These are phyloP conservation scores for Phymastichus coffea DNA, from an alignment of 1,140 invertebrate genomes.

Conservation along the genomic window DNA sequence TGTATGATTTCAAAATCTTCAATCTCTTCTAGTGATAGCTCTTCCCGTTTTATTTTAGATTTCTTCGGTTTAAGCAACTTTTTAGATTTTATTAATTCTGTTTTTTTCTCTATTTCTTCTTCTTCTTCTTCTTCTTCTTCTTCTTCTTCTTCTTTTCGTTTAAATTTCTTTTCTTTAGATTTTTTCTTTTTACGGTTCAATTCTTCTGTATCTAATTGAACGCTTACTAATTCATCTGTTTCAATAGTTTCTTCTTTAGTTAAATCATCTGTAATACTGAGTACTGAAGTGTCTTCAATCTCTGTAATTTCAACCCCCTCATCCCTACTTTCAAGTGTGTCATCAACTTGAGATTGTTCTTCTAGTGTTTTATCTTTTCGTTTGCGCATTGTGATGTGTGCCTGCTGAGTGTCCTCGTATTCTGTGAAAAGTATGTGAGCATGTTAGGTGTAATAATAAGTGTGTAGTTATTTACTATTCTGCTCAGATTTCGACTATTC, in stretches of 20 bases:
- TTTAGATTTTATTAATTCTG: slow-evolving; percentile 30
- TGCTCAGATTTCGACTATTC: too few relatives aligned
- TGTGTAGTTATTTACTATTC: slow-evolving; percentile 18
- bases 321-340: slow-evolving; percentile 43
- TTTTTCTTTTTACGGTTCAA: slow-evolving; percentile 46
- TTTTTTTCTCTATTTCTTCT: slow-evolving; percentile 37
- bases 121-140: slow-evolving; percentile 33
- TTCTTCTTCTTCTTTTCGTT: slow-evolving; percentile 40
- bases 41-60: slow-evolving; percentile 39
- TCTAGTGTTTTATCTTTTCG: slow-evolving; percentile 49
- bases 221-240: slow-evolving; percentile 16
- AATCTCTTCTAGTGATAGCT: slow-evolving; percentile 49
- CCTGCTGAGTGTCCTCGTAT: slow-evolving; percentile 58
- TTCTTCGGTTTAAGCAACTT: slow-evolving; percentile 42
- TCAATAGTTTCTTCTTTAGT: slow-evolving; percentile 46
- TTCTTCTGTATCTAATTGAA: slow-evolving; percentile 46
- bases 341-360: slow-evolving; percentile 44
- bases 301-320: slow-evolving; percentile 45
- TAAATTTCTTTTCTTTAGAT: slow-evolving; percentile 38
- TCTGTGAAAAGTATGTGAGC: slow-evolving; percentile 58
- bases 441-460: slow-evolving; percentile 47
- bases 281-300: slow-evolving; percentile 37
- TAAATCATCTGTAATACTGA: slow-evolving; percentile 21
- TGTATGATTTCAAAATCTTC: slow-evolving; percentile 49
- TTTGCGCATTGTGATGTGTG: slow-evolving; percentile 53